Evolutionary conservation across 2,113 vertebrate genomes (phyloP).

Genomic region (Phoxinus phoxinus): DNA sequence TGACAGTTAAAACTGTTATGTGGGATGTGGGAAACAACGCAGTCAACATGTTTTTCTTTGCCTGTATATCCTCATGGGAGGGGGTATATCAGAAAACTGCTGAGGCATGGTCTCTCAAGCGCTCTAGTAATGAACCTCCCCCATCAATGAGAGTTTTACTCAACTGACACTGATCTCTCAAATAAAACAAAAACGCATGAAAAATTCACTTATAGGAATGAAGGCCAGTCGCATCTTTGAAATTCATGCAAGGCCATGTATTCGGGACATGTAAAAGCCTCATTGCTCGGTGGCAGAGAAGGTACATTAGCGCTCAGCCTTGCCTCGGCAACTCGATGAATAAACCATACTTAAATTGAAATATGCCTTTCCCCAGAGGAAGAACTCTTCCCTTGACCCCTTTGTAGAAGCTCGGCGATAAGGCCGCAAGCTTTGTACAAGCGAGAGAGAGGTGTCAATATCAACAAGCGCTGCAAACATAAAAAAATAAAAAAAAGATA

Average conservation of each 20-base stretch:
- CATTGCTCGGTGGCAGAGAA: not conserved
- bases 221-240: not conserved
- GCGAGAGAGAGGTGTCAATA: conserved; percentile 38
- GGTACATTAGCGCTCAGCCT: conserved; percentile 20
- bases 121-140: not conserved
- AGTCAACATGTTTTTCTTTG: conserved; percentile 43
- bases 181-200: not conserved
- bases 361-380: conserved; percentile 17
- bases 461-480: conserved; percentile 25
- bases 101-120: conserved; percentile 9
- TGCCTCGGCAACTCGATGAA: conserved; percentile 23
- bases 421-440: not conserved
- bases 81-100: conserved; percentile 36
- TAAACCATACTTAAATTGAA: conserved; percentile 39
- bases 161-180: not conserved
- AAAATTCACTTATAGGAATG: not conserved
- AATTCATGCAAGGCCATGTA: not conserved
- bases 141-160: conserved; percentile 21
- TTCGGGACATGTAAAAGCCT: not conserved
- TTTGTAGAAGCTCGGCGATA: conserved; percentile 26
- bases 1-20: conserved; percentile 48
- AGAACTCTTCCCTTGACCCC: conserved; percentile 39
- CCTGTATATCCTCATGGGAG: conserved; percentile 21
- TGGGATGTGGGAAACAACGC: conserved; percentile 10
- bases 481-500: conserved; percentile 8